Conservation (phyloP, 2,113 vertebrate genomes). For the Erinaceus europaeus region DNA sequence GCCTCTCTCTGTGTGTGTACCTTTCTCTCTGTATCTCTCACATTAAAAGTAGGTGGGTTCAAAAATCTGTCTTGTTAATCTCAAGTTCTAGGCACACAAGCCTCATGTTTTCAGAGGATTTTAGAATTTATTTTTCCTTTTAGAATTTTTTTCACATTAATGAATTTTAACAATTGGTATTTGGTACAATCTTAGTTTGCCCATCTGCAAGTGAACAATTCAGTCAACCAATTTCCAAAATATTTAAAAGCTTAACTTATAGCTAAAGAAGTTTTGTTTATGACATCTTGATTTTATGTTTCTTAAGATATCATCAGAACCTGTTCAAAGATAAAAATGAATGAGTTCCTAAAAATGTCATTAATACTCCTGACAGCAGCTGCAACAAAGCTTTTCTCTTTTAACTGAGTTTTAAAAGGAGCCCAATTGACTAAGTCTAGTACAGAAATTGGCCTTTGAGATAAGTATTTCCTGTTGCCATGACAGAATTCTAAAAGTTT, state of each 20-base stretch:
- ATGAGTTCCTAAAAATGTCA: not conserved
- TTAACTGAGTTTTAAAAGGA: slow-evolving; percentile 17
- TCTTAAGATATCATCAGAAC: not conserved
- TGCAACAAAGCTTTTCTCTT: not conserved
- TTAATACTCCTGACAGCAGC: not conserved
- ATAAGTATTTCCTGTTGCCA: not conserved
- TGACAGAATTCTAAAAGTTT: slow-evolving; percentile 3
- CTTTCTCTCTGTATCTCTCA: too few relatives aligned
- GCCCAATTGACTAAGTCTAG: not conserved
- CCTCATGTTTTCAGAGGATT: not conserved
- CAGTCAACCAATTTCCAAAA: not conserved
- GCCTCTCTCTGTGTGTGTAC: too few relatives aligned
- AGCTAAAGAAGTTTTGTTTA: not conserved
- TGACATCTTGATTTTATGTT: slow-evolving; percentile 4
- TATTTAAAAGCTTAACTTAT: not conserved
- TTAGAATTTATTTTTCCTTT: not conserved
- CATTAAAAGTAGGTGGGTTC: too few relatives aligned
- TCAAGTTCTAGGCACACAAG: not conserved
- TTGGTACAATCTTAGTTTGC: not conserved
- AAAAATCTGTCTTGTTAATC: too few relatives aligned
- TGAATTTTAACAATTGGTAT: not conserved
- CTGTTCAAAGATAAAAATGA: not conserved
- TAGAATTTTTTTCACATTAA: not conserved
- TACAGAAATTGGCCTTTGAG: not conserved
- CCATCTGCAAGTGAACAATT: not conserved